Percentiles rank a stretch among this genome's conserved stretches.
Evolutionary conservation across 2,113 vertebrate species (phyloP).

Genomic region (Sus scrofa): DNA sequence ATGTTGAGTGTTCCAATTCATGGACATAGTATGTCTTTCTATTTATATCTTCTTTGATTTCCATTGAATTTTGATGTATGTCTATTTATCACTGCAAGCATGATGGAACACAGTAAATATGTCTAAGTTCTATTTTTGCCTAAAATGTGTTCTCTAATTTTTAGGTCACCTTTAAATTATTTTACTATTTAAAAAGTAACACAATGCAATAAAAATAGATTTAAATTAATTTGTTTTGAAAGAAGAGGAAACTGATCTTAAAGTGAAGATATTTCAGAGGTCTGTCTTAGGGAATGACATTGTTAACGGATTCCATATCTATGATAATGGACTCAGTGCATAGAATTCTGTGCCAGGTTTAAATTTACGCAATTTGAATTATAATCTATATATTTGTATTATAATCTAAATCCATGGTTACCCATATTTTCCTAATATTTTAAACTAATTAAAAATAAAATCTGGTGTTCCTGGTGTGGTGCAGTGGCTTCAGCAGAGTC

Average conservation of each 20-base stretch:
- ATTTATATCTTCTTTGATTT: background rate
- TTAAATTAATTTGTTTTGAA: slow-evolving; percentile 14
- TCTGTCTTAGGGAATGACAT: background rate
- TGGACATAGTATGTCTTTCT: background rate
- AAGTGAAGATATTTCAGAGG: background rate
- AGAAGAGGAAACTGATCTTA: background rate
- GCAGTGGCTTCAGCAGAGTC: no score
- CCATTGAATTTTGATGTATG: background rate
- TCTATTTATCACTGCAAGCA: background rate
- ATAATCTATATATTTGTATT: background rate
- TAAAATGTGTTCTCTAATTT: background rate
- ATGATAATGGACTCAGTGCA: background rate
- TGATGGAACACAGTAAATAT: background rate
- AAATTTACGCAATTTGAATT: background rate
- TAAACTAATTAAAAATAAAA: background rate
- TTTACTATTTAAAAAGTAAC: background rate
- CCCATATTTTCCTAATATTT: background rate
- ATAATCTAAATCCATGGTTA: slow-evolving; percentile 1
- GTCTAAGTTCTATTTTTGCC: background rate
- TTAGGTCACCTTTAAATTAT: background rate
- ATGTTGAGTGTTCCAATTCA: background rate
- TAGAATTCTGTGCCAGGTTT: background rate
- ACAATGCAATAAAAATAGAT: background rate
- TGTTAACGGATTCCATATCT: background rate
- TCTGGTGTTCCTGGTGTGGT: no score